Conservation (phyloP, 2,888 invertebrate genomes). For the Myopa testacea region DNA sequence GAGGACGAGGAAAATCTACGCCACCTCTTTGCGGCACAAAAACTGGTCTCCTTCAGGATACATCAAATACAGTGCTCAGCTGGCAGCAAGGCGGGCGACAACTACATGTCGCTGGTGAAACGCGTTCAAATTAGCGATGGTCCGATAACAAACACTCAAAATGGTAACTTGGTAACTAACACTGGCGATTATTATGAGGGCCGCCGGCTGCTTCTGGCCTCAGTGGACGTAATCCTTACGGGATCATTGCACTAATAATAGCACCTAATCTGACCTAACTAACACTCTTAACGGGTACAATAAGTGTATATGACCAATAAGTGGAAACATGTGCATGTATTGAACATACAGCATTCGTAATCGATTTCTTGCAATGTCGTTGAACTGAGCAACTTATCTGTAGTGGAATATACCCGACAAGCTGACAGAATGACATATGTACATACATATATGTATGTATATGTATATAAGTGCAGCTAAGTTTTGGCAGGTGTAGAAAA, state of each 20-base stretch:
- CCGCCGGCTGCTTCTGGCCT: too few species aligned
- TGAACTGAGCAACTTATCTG: neutral
- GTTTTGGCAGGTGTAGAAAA: too few species aligned
- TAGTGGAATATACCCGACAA: neutral
- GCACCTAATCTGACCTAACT: too few species aligned
- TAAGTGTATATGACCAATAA: too few species aligned
- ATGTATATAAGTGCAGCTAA: neutral
- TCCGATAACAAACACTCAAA: conserved; percentile 45
- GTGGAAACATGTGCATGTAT: too few species aligned
- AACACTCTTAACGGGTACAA: too few species aligned
- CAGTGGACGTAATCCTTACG: too few species aligned
- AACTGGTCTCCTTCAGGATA: conserved; percentile 56
- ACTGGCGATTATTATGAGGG: too few species aligned
- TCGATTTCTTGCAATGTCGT: too few species aligned
- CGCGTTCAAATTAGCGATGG: conserved; percentile 57
- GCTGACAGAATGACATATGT: conserved; percentile 9
- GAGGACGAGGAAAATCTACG: conserved; percentile 60
- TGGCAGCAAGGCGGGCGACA: conserved; percentile 65
- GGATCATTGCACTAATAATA: too few species aligned
- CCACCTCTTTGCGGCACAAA: conserved; percentile 51
- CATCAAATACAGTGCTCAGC: conserved; percentile 54
- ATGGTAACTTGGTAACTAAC: conserved; percentile 46
- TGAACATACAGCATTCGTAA: too few species aligned
- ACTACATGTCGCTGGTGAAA: conserved; percentile 67
- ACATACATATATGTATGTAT: neutral